Conservation (phyloP, 2,113 vertebrate genomes). For the Polyodon spathula region DNA sequence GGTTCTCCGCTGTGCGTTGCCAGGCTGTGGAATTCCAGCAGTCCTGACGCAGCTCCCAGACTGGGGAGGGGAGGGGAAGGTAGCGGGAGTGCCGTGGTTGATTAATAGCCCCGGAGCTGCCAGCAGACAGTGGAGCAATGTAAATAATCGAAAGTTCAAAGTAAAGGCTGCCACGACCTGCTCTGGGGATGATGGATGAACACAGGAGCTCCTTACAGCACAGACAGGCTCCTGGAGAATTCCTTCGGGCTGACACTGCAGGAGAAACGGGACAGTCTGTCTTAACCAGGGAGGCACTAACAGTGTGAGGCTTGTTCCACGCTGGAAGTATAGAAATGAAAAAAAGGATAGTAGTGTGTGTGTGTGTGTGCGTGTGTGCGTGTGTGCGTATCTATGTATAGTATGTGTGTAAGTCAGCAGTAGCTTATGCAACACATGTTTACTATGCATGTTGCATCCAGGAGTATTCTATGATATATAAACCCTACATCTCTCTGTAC, state of each 20-base stretch:
- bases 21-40: not conserved
- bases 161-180: constrained; percentile 17
- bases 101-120: constrained; percentile 20
- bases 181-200: constrained; percentile 23
- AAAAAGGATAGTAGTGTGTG: too few relatives aligned
- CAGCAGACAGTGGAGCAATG: constrained; percentile 24
- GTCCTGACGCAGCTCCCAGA: not conserved
- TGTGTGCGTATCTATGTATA: not conserved
- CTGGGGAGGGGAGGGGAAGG: not conserved
- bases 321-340: too few relatives aligned
- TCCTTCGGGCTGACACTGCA: constrained; percentile 6
- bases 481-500: too few relatives aligned
- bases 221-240: constrained; percentile 9
- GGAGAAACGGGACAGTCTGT: not conserved
- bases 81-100: constrained; percentile 10
- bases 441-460: too few relatives aligned
- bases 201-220: not conserved
- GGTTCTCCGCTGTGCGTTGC: not conserved
- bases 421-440: too few relatives aligned
- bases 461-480: too few relatives aligned
- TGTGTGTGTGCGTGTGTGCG: not conserved
- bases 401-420: too few relatives aligned
- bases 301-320: not conserved
- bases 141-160: constrained; percentile 33
- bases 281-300: too few relatives aligned